Evolutionary conservation across 2,113 vertebrate species (phyloP).

Genomic region (Glaucomys volans): DNA sequence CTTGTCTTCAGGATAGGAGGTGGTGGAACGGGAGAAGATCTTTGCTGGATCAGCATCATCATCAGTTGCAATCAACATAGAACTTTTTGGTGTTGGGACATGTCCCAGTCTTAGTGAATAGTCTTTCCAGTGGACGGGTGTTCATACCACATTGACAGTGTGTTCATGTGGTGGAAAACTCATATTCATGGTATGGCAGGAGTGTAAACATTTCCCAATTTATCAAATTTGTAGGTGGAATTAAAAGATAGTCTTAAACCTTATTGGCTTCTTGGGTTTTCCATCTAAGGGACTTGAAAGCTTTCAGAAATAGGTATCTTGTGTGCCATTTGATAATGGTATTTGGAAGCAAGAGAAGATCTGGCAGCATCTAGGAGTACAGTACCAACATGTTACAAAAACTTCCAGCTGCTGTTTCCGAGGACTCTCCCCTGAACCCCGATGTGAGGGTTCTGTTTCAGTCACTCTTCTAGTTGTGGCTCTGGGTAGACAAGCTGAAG

Average conservation of each 20-base stretch:
- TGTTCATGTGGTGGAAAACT: neutral
- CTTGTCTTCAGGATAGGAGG: neutral
- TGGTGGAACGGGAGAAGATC: neutral
- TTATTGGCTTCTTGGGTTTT: neutral
- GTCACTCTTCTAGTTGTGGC: neutral
- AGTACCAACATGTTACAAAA: slow-evolving; percentile 9
- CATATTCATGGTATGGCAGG: neutral
- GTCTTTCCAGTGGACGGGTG: neutral
- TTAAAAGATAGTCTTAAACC: neutral
- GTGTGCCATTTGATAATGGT: neutral
- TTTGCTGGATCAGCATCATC: neutral
- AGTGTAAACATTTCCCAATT: neutral
- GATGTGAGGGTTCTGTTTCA: neutral
- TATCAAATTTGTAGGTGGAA: neutral
- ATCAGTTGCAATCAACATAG: neutral
- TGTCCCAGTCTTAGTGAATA: neutral
- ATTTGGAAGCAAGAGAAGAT: neutral
- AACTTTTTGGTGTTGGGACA: neutral
- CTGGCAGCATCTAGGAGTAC: neutral
- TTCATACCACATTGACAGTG: neutral
- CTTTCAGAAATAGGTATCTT: slow-evolving; percentile 2
- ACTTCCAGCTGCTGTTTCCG: neutral
- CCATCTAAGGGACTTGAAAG: neutral
- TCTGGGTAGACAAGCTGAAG: neutral
- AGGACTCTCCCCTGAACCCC: neutral